phyloP scores from a whole-genome alignment of 2,888 invertebrate genomes.

The Oxystoma pomonae region DNA sequence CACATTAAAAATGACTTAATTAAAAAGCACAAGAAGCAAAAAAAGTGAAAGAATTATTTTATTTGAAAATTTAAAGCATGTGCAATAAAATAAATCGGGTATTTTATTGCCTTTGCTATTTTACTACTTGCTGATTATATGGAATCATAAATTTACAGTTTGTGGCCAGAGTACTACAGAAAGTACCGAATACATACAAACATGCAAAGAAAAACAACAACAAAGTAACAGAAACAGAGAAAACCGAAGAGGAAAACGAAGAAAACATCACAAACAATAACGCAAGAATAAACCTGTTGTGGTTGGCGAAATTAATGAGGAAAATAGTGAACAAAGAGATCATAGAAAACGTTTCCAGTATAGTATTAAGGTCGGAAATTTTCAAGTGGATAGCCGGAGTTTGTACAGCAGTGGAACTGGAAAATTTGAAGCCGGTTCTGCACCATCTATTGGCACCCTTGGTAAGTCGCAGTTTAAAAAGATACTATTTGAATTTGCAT shows the following conservation, averaged over 20 bases:
- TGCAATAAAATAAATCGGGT: too few species aligned
- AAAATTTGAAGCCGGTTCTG: conserved; percentile 57
- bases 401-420: conserved; percentile 58
- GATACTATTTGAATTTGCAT: too few species aligned
- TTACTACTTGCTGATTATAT: too few species aligned
- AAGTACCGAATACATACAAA: conserved; percentile 41
- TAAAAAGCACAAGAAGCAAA: too few species aligned
- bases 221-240: background rate
- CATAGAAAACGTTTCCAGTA: conserved; percentile 62
- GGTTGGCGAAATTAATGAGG: conserved; percentile 72
- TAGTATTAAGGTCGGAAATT: conserved; percentile 67
- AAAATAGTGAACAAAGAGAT: conserved; percentile 77
- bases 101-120: too few species aligned
- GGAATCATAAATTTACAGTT: conserved; percentile 68
- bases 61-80: too few species aligned
- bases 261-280: conserved; percentile 31
- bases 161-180: conserved; percentile 62
- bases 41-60: too few species aligned
- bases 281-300: conserved; percentile 60
- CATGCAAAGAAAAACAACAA: conserved; percentile 33
- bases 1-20: too few species aligned
- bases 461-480: too few species aligned
- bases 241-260: background rate
- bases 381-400: conserved; percentile 83
- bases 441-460: conserved; percentile 69